These are phyloP conservation scores for Tychaedon coryphoeus DNA, from an alignment of 2,113 vertebrate genomes.

Conservation along the genomic window DNA sequence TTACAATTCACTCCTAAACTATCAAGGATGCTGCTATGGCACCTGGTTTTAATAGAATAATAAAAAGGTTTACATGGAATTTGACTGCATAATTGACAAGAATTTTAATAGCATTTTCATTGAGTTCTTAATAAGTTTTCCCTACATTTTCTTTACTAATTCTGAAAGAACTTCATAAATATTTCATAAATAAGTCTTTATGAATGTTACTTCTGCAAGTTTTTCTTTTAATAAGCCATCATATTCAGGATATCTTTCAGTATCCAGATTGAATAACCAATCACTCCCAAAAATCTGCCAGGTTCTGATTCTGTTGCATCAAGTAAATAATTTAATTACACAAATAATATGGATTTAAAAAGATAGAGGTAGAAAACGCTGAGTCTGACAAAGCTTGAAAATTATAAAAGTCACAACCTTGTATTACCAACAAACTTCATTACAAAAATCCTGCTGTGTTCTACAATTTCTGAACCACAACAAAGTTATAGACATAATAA, in stretches of 20 bases:
- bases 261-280: neutral
- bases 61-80: neutral
- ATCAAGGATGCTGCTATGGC: neutral
- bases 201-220: neutral
- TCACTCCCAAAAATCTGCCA: neutral
- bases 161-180: neutral
- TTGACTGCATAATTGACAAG: neutral
- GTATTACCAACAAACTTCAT: neutral
- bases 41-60: neutral
- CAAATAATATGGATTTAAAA: neutral
- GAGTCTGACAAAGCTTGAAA: neutral
- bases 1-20: neutral
- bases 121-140: neutral
- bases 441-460: neutral
- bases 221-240: neutral
- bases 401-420: neutral
- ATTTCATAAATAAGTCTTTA: neutral
- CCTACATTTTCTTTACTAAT: neutral
- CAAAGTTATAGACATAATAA: neutral
- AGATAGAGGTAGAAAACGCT: neutral
- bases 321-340: neutral
- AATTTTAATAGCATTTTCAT: neutral
- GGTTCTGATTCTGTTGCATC: neutral
- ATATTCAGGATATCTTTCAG: neutral
- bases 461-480: neutral